Evolutionary conservation across 2,797 vertebrate species (phyloP).

Genomic region (Notamacropus eugenii): DNA sequence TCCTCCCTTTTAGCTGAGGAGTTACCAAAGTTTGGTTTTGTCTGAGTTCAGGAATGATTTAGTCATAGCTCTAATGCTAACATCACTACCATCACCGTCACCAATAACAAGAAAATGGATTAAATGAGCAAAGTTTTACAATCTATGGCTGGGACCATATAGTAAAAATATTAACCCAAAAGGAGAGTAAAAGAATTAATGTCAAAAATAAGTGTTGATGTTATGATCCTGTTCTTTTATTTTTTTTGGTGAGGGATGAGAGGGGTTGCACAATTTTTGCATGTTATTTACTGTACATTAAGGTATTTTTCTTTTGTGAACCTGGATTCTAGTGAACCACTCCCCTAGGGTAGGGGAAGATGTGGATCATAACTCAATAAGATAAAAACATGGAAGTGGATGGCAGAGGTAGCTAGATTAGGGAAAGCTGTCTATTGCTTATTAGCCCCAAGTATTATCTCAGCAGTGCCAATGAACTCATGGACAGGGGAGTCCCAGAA

Average conservation of each 20-base stretch:
- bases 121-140: slow-evolving; percentile 42
- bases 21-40: slow-evolving; percentile 74
- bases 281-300: background rate
- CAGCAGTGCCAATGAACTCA: background rate
- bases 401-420: background rate
- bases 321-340: background rate
- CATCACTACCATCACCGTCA: slow-evolving; percentile 35
- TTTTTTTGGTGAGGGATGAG: background rate
- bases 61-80: background rate
- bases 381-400: background rate
- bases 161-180: background rate
- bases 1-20: slow-evolving; percentile 72
- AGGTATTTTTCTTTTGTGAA: background rate
- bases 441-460: background rate
- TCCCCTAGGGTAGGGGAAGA: background rate
- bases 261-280: background rate
- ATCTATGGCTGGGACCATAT: background rate
- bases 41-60: background rate
- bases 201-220: background rate
- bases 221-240: background rate
- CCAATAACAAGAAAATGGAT: slow-evolving; percentile 62
- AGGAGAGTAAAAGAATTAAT: background rate
- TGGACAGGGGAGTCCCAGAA: background rate
- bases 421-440: background rate
- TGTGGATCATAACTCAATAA: background rate